These are phyloP conservation scores for Dyspetes luteomarginatus DNA, from an alignment of 2,888 invertebrate species.

Conservation along the genomic window DNA sequence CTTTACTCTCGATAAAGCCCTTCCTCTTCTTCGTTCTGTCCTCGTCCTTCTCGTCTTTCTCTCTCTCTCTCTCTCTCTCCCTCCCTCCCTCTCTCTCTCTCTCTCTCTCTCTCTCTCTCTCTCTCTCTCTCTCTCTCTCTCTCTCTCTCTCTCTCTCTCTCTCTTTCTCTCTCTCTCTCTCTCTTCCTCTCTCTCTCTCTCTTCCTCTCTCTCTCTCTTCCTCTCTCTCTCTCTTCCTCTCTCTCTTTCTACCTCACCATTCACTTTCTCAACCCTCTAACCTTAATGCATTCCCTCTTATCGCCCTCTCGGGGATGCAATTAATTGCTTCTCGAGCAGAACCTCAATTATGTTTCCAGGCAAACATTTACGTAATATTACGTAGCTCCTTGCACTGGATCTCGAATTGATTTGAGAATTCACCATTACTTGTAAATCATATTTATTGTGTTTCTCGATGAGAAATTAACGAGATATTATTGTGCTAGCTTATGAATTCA, in stretches of 20 bases:
- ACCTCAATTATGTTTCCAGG: constrained; percentile 80
- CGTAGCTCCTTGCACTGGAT: background rate
- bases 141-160: too few relatives aligned
- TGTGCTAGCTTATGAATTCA: too few relatives aligned
- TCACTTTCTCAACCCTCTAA: constrained; percentile 39
- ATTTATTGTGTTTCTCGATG: too few relatives aligned
- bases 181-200: too few relatives aligned
- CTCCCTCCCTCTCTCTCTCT: constrained; percentile 14
- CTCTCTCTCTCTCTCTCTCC: background rate
- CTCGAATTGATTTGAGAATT: background rate
- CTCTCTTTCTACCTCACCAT: constrained; percentile 10
- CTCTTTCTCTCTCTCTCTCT: too few relatives aligned
- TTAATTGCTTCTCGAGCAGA: constrained; percentile 81
- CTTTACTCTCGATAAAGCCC: constrained; percentile 35
- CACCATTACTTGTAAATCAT: background rate
- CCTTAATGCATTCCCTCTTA: constrained; percentile 63
- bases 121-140: too few relatives aligned
- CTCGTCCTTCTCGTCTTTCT: too few relatives aligned
- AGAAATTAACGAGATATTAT: too few relatives aligned
- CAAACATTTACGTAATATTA: constrained; percentile 47
- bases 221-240: constrained; percentile 4
- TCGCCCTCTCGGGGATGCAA: constrained; percentile 75
- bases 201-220: constrained; percentile 2
- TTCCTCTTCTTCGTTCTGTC: constrained; percentile 52
- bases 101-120: constrained; percentile 11